Evolutionary conservation across 2,888 invertebrate genomes (phyloP).

Genomic region (Plebejus anna): DNA sequence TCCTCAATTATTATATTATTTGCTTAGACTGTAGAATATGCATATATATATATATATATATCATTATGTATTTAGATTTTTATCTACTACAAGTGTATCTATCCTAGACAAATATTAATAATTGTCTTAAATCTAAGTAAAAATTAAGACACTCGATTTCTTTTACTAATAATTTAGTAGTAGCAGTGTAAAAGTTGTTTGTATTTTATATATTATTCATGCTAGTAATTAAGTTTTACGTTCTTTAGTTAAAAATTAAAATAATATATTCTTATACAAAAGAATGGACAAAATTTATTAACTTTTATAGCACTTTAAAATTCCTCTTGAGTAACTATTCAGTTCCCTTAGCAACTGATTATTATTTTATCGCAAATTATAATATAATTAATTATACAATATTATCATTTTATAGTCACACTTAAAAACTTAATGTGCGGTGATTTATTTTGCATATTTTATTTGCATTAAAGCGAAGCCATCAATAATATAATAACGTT

Average conservation of each 20-base stretch:
- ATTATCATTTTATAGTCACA: constrained; percentile 5
- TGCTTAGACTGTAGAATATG: too few species aligned
- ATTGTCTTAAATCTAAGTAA: too few species aligned
- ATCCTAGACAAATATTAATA: too few species aligned
- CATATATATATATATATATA: too few species aligned
- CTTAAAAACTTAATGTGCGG: neutral
- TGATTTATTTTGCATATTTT: constrained; percentile 8
- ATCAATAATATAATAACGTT: neutral
- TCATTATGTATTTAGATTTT: too few species aligned
- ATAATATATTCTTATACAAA: neutral
- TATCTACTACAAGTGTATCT: too few species aligned
- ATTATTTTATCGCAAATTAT: neutral
- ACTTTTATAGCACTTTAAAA: neutral
- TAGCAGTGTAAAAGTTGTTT: too few species aligned
- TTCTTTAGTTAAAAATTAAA: neutral
- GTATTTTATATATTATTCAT: too few species aligned
- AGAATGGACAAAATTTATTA: neutral
- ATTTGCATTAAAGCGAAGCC: neutral
- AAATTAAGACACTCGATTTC: too few species aligned
- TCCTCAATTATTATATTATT: too few species aligned
- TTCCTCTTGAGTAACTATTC: neutral
- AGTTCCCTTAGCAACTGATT: neutral
- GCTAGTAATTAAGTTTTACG: too few species aligned
- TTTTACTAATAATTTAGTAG: too few species aligned
- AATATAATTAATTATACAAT: neutral